Base-by-base conservation (phyloP, 2,797 vertebrate genomes). In the Salarias fasciatus region DNA sequence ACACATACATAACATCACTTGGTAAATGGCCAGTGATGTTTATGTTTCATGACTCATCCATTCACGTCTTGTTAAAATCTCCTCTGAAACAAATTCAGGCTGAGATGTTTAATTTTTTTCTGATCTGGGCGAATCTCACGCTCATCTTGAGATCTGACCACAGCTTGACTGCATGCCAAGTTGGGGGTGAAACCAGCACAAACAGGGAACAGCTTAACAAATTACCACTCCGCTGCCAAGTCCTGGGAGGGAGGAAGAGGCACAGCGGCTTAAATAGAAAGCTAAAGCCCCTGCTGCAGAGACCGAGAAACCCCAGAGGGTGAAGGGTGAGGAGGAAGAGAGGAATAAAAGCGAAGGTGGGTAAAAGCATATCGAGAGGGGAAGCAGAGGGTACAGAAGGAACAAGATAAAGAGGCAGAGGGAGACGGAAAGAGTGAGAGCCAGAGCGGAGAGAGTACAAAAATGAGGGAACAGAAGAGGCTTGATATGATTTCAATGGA, bases 401-500 rank as follows among this genome's bases (percentile, higher is more conserved):
- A 70, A 63, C 24, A 5, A 82, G 80, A 81, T 80, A 82, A 82
- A 85, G 83, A 77, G 70, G 70, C 70, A 72, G 74, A 80, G 62
- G 69, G 69, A 85, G 73, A 83, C 60, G 67, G 83, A 86, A 79
- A 88, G 82, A 90, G 86, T 83, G 79, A 86, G 87, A 84, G 76
- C 77, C 78, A 81, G 83, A 79, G 79, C 72, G 86, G 75, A 66
- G 75, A 85, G 84, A 83, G 82, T 81, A 85, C 78, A 89, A 91
- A 92, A 92, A 90, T 74, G 88, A 89, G 90, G 92, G 92, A 95
- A 95, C 85, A 92, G 91, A 94, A 91, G 94, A 94, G 83, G 90
- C 88, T 93, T 95, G 95, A 95, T 96, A 93, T 94, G 95, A 95
- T 94, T 95, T 95, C 92, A 95, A 91, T 91, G 94, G 93, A 97